Evolutionary conservation across 35 echinoderm and acorn worm genomes (phyloP), one percentile per base, ranked within the genome.

Genomic region (Lytechinus variegatus): DNA sequence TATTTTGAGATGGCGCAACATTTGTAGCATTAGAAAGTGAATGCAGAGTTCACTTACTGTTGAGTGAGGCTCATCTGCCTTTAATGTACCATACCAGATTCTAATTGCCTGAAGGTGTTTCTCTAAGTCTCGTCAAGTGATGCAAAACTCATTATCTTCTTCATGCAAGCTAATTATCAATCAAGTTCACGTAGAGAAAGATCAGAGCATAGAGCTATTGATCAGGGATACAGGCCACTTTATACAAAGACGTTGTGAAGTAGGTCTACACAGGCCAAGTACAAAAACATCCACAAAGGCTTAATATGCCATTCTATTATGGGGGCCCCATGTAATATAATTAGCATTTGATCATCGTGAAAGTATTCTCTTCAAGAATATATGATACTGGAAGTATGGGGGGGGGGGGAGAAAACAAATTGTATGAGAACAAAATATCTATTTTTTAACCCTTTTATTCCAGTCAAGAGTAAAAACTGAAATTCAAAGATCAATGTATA

Each of bases 101-200:
- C 55, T 58, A 9, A 9, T 58, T 58, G 56, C 13, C 56, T 58
- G 9, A 58, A 58, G 6, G 13, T 9, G 56, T 9, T 58, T 58
- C 6, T 79, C 1, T 16, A 79, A n/a, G 0, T 16, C n/a, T n/a
- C 5, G 66, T 19, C 19, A 79, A 24, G 66, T n/a, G 66, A 79
- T 79, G 66, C 66, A 4, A 79, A 79, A 79, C 66, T 79, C 66
- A 79, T 79, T 79, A 79, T 79, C 66, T n/a, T 79, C 66, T n/a
- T 79, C 21, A 79, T 79, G 66, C 66, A 7, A n/a, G 66, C 66
- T 79, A 79, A 79, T 79, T 79, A 79, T 79, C 66, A 79, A 79
- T 79, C 66, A 79, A 79, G 66, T 79, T 79, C 66, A 79, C 19
- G n/a, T 2, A 79, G 19, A 79, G 66, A 79, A 16, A 7, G 33